Evolutionary conservation across 2,888 invertebrate genomes (phyloP).

Genomic region (Dicyrtomina minuta): DNA sequence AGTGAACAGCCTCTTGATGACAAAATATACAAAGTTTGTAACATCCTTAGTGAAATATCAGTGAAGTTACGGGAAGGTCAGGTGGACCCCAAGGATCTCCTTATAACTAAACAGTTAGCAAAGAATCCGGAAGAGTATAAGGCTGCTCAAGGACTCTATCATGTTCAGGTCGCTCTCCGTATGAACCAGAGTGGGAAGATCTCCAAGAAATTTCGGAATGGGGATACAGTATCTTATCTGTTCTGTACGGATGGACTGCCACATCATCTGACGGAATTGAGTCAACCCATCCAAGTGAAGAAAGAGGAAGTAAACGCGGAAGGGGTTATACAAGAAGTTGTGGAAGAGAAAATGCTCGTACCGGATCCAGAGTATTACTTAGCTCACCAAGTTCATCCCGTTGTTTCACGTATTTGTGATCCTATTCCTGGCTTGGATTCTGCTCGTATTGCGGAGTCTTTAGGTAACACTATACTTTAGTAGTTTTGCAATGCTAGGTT

Average conservation of each 20-base stretch:
- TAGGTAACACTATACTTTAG: too few species aligned
- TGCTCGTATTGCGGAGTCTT: slow-evolving; percentile 81
- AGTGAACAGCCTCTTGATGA: slow-evolving; percentile 78
- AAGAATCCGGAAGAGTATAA: slow-evolving; percentile 91
- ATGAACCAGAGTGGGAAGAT: slow-evolving; percentile 69
- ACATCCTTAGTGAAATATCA: slow-evolving; percentile 74
- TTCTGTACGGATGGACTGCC: slow-evolving; percentile 71
- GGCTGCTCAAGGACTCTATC: slow-evolving; percentile 77
- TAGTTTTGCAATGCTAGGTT: too few species aligned
- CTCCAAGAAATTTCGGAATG: slow-evolving; percentile 80
- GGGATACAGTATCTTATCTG: slow-evolving; percentile 93
- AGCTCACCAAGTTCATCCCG: slow-evolving; percentile 92
- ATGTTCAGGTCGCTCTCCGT: slow-evolving; percentile 88
- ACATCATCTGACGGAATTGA: slow-evolving; percentile 48
- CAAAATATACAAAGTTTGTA: slow-evolving; percentile 79
- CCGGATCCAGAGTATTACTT: slow-evolving; percentile 90
- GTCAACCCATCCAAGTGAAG: neutral
- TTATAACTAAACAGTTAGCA: slow-evolving; percentile 92
- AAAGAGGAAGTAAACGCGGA: slow-evolving; percentile 4
- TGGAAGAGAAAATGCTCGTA: slow-evolving; percentile 60
- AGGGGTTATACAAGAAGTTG: slow-evolving; percentile 25
- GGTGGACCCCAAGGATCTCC: slow-evolving; percentile 73
- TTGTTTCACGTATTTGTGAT: slow-evolving; percentile 89
- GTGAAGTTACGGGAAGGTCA: slow-evolving; percentile 69
- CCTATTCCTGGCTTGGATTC: slow-evolving; percentile 93